Base-by-base conservation (phyloP, 2,888 invertebrate genomes). In the Drosophila prostipennis region DNA sequence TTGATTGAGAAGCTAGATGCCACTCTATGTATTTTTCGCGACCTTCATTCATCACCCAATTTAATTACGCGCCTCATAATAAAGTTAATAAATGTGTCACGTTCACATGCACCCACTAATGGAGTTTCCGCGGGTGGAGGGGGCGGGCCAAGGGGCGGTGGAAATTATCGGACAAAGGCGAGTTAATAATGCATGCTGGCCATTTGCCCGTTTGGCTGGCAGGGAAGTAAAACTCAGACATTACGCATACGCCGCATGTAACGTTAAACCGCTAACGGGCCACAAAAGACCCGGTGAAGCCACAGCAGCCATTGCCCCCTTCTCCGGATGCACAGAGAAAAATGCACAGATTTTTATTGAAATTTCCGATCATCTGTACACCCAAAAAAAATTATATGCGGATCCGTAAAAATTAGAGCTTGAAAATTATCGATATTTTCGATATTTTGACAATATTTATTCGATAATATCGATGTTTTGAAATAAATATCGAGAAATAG, bases 11-110 rank as follows among this genome's bases (percentile, higher is more conserved):
- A 79, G 29, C 29, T 29, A 29, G 29, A 49, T 72, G 11, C 8
- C 29, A 7, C 11, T 64, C 59, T 58, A 69, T 34, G 34, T 34
- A 11, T 65, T 49, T 29, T 10, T 52, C 56, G 56, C 56, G 56
- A 54, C 63, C 76, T 67, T 53, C 78, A 76, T 79, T 80, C 69
- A 68, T 72, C 56, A 63, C 2, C 58, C 52, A 73, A 77, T 77
- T 84, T 79, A 84, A 86, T 87, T 84, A 80, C 69, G 63, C 64
- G 51, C 49, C 49, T 49, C 61, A 77, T 77, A 63, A 73, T 65
- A 26, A 14, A 23, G 51, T 52, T 52, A 60, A 40, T 37, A 60
- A 55, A 58, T 54, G 36, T 59, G 51, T 60, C 71, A 72, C 71
- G 71, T 73, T 36, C 40, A n/a, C 19, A 34, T 54, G 49, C 49